Evolutionary conservation across 2,888 invertebrate species (phyloP).

Genomic region (Oscheius myriophilus): DNA sequence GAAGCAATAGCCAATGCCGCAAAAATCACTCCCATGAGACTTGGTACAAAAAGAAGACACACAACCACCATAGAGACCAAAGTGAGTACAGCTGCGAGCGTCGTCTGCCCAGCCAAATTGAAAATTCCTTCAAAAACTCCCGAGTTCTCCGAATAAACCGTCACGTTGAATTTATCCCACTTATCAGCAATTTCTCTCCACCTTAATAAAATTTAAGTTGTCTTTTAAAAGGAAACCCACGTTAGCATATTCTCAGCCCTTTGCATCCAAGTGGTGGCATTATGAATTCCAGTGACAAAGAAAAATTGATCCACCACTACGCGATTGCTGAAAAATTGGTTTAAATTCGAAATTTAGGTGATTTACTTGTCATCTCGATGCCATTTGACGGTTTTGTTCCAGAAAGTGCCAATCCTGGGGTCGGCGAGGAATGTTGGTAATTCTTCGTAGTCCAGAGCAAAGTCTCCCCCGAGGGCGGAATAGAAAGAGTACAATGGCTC

Average conservation of each 20-base stretch:
- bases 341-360: neutral
- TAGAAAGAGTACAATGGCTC: conserved; percentile 14
- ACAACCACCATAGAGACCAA: conserved; percentile 41
- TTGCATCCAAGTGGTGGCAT: conserved; percentile 39
- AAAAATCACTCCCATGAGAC: conserved; percentile 34
- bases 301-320: conserved; percentile 32
- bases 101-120: conserved; percentile 24
- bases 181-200: conserved; percentile 39
- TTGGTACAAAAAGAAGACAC: conserved; percentile 44
- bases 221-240: neutral
- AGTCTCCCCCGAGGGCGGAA: conserved; percentile 24
- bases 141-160: conserved; percentile 37
- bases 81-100: conserved; percentile 36
- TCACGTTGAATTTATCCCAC: conserved; percentile 45
- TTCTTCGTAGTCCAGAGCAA: conserved; percentile 24
- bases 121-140: conserved; percentile 44
- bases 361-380: conserved; percentile 28
- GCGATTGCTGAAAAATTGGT: neutral
- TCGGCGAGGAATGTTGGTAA: conserved; percentile 28
- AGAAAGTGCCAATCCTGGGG: conserved; percentile 9
- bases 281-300: conserved; percentile 39
- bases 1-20: conserved; percentile 41
- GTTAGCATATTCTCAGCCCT: conserved; percentile 38
- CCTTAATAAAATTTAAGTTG: neutral
- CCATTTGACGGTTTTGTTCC: conserved; percentile 34